Conservation (phyloP, 2,888 invertebrate genomes). For the Ornithoptera priamus region DNA sequence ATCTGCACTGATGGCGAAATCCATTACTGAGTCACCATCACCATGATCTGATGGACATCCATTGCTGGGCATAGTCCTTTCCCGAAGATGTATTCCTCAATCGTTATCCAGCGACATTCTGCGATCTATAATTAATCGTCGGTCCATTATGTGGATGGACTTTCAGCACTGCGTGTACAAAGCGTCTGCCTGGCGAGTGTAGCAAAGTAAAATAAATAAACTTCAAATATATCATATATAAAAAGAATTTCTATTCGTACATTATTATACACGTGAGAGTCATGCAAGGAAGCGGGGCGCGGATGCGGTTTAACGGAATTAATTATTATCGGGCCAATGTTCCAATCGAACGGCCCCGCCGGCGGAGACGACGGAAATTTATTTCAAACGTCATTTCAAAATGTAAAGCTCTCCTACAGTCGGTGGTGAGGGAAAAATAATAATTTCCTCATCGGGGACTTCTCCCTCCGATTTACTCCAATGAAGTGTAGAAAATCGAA, state of each 20-base stretch:
- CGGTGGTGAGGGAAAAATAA: conserved; percentile 50
- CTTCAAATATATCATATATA: neutral
- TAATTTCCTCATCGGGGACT: conserved; percentile 52
- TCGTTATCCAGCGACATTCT: too few relatives aligned
- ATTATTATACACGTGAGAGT: neutral
- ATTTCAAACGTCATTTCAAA: conserved; percentile 73
- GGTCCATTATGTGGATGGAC: too few relatives aligned
- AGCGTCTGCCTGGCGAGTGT: too few relatives aligned
- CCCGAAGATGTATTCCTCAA: too few relatives aligned
- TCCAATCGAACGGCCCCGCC: conserved; percentile 64
- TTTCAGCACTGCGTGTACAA: too few relatives aligned
- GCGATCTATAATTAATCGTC: too few relatives aligned
- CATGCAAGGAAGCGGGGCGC: conserved; percentile 36
- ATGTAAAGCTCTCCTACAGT: conserved; percentile 52
- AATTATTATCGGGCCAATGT: conserved; percentile 75
- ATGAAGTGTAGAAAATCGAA: neutral
- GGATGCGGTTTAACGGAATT: conserved; percentile 57
- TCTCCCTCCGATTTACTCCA: conserved; percentile 18
- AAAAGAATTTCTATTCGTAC: neutral
- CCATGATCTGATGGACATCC: too few relatives aligned
- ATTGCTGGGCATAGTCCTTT: too few relatives aligned
- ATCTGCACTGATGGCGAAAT: too few relatives aligned
- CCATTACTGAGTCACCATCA: too few relatives aligned
- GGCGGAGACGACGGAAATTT: conserved; percentile 63
- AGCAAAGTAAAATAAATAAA: too few relatives aligned